Evolutionary conservation across 2,113 vertebrate species (phyloP), one percentile per base, ranked within the genome.

Genomic region (Rafetus swinhoei): DNA sequence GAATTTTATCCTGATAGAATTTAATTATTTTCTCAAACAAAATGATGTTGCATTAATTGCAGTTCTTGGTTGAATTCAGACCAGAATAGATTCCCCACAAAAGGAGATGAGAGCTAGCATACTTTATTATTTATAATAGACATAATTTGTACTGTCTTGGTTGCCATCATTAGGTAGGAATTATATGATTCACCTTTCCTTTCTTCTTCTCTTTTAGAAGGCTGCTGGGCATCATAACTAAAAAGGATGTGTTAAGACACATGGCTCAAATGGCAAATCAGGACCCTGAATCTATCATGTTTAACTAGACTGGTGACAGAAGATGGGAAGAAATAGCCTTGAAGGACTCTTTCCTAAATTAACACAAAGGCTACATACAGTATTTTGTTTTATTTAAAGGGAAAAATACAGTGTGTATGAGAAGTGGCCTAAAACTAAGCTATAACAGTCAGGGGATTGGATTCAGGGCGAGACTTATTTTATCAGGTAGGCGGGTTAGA

Each of bases 181-280:
- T 45, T 45, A 85, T 45, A 95, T 81, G n/a, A 27, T 12, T 76
- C 89, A 98, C 89, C 86, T 95, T 95, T 95, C 84, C 88, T 80
- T 93, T 9, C 87, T 96, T 97, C 16, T 96, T 95, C 93, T 93
- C 92, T 94, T 97, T 32, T 82, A 98, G 98, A 98, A 98, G 98
- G 95, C 98, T 98, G 95, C 97, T 98, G 97, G 98, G 98, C 94
- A 98, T 98, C 96, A 98, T 98, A 97, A 99, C 99, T 7, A 99
- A 99, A 98, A 99, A 99, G 97, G 99, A 99, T 91, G 99, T 99
- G 80, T 98, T 99, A 95, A 98, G 99, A 83, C 99, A 99, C 97
- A 99, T 99, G 99, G 99, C 99, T 57, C 99, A 99, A 96, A 99
- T 99, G 99, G 99, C 99, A 98, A 99, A 99, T 98, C 99, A 99